Evolutionary conservation across 2,888 invertebrate genomes (phyloP), one percentile per base, ranked within the genome.

Genomic region (Colletes collaris): DNA sequence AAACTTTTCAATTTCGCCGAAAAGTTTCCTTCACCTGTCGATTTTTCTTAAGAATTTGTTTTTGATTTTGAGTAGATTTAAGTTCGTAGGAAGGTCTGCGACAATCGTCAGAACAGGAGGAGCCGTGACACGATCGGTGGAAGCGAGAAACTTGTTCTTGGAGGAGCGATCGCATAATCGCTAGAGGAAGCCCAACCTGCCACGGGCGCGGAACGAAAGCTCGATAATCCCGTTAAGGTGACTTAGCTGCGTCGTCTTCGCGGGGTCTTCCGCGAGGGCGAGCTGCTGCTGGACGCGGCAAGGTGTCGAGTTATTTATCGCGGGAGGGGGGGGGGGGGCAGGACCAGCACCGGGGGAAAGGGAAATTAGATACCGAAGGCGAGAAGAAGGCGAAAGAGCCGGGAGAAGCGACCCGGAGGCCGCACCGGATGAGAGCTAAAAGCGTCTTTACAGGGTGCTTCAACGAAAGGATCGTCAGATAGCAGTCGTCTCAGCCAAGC

Each of bases 211-310:
- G 60, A 62, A 70, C 69, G 63, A 74, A 67, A 66, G 74, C 68
- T 58, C 70, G 71, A 70, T 82, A 82, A 82, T 82, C 82, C 74
- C 50, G 71, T 82, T 81, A 81, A 81, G 59, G 74, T 56, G 74
- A 66, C 81, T 77, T 67, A 74, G 74, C 62, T 44, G 13, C 70
- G 60, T 59, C 79, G 82, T 84, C 82, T 78, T 78, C 84, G 80
- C 79, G 76, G 46, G 68, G 82, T 76, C 74, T 86, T 81, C 79
- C 53, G 19, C 63, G 50, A 64, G 53, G 64, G 50, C 64, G 59
- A 53, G 19, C 13, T 11, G 44, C 27, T 27, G 60, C 69, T 16
- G 37, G 11, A 35, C 50, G 46, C 44, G 7, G 44, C 68, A 35
- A 68, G 59, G 66, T 60, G 71, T 67, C 79, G 79, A 63, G 53